Evolutionary conservation across 2,113 vertebrate genomes (phyloP).

Genomic region (Lichenostomus cassidix): DNA sequence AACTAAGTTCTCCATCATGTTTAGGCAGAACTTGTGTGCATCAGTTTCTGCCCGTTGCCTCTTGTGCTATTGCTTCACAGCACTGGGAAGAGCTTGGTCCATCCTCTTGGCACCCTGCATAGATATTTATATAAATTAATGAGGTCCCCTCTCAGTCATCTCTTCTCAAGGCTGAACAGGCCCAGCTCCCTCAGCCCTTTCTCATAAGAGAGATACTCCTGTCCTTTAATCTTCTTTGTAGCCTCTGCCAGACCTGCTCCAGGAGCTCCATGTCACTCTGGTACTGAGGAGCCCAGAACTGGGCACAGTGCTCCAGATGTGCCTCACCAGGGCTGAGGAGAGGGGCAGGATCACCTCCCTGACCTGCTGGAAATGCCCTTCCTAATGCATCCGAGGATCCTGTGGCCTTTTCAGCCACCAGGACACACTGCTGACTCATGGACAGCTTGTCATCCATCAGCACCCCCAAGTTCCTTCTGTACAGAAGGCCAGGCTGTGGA

Average conservation of each 20-base stretch:
- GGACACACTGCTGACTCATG: neutral
- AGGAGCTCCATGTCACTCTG: neutral
- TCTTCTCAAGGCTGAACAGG: neutral
- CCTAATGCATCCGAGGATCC: accelerated
- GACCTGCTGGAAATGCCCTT: neutral
- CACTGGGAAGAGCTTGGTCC: neutral
- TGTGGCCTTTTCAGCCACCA: neutral
- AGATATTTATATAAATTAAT: neutral
- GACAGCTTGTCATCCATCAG: neutral
- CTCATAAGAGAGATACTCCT: neutral
- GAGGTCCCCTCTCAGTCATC: neutral
- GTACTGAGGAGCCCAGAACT: neutral
- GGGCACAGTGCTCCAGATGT: neutral
- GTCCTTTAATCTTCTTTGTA: neutral
- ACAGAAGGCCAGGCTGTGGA: accelerated
- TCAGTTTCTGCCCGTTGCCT: neutral
- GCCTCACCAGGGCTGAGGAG: neutral
- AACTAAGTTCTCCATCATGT: neutral
- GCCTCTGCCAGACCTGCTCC: neutral
- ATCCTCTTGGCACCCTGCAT: neutral
- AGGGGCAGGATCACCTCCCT: neutral
- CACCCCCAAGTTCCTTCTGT: neutral
- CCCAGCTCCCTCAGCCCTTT: neutral
- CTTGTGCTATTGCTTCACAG: neutral
- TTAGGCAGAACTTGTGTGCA: neutral